Base-by-base conservation (phyloP, 2,888 invertebrate genomes). In the Charanyca ferruginea region DNA sequence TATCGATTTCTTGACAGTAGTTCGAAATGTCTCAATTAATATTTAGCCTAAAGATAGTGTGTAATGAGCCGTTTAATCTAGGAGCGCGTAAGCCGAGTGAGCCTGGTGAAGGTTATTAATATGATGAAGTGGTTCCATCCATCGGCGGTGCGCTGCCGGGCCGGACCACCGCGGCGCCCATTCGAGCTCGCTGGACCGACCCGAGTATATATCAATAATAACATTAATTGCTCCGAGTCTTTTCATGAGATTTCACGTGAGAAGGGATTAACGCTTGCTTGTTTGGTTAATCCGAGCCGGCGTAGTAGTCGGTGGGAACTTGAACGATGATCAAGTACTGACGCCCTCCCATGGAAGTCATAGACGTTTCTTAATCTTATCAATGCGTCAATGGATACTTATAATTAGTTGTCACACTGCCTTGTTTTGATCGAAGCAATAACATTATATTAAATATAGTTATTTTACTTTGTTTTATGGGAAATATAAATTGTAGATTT, bases 1-100 rank as follows among this genome's bases (percentile, higher is more conserved):
- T 84, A 89, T 89, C 81, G 84, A 85, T 89, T 85, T 83, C 87
- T 88, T 84, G 89, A 86, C 90, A 89, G 91, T 90, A 90, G 91
- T 93, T 90, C 83, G 87, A 89, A 94, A 95, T 92, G 89, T 94
- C 94, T 95, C 94, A 94, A 95, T 95, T 95, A 94, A 90, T 90
- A 91, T 94, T 94, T 95, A 91, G 95, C 95, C 95, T 93, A 89
- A 92, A 94, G 95, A 93, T 89, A 94, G 85, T 83, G 84, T 86
- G 85, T 95, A 95, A 95, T 95, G 95, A 94, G 91, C 83, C 85
- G 73, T 85, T 91, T 90, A 84, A 91, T 91, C 90, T 92, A 92
- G 90, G 87, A 86, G 89, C 90, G 95, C 95, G 95, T 95, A 95
- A 95, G 93, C 92, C 93, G 89, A 94, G 95, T 95, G 91, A 86